Conservation (phyloP, 2,113 vertebrate species). For the Psittacus erithacus region DNA sequence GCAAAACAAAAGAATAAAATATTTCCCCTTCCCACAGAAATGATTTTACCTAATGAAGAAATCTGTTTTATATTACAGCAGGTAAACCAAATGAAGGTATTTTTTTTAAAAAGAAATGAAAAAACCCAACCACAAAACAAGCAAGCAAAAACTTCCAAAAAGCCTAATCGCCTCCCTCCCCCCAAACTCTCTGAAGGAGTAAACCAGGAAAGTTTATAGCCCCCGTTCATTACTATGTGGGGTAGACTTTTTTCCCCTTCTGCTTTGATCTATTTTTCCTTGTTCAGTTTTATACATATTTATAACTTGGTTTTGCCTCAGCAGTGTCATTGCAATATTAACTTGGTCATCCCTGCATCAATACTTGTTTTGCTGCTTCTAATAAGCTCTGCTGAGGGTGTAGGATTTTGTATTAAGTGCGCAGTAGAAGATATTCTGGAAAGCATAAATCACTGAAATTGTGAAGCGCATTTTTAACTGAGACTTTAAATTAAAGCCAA, state of each 20-base stretch:
- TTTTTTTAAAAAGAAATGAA: background rate
- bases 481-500: background rate
- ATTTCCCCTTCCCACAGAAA: background rate
- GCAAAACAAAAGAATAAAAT: background rate
- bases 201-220: background rate
- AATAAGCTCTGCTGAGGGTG: background rate
- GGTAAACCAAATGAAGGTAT: background rate
- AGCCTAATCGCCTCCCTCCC: fast-evolving
- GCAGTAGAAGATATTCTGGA: background rate
- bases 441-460: background rate
- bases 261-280: background rate
- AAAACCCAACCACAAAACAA: fast-evolving
- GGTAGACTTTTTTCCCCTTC: background rate
- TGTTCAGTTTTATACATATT: background rate
- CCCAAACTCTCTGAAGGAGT: background rate
- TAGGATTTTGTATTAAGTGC: background rate
- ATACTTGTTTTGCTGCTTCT: background rate
- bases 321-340: background rate
- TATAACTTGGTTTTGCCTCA: background rate
- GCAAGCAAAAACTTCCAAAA: background rate
- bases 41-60: background rate
- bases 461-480: background rate
- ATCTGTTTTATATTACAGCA: background rate
- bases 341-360: background rate
- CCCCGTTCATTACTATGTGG: background rate